Evolutionary conservation across 2,888 invertebrate species (phyloP).

Genomic region (Chrysina gloriosa): DNA sequence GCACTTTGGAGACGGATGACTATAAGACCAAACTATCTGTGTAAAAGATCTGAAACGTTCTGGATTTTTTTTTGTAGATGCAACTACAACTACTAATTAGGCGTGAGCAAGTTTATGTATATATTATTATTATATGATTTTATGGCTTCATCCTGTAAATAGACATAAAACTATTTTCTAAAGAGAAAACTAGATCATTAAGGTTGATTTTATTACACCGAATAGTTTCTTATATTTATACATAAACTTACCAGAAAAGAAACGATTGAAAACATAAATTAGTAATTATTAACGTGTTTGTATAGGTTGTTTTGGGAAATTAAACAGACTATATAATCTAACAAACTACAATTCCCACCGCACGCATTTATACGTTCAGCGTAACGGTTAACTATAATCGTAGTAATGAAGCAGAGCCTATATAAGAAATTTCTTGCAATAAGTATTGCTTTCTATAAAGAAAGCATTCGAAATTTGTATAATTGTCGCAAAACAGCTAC

Average conservation of each 20-base stretch:
- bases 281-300: background rate
- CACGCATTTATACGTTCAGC: background rate
- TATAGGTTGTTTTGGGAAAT: background rate
- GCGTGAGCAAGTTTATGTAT: no score
- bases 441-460: constrained; percentile 28
- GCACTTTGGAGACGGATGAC: background rate
- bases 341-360: background rate
- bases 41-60: no score
- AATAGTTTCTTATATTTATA: no score
- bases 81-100: background rate
- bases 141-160: no score
- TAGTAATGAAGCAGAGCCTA: constrained; percentile 9
- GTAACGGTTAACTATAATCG: constrained; percentile 11
- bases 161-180: no score
- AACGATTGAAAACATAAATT: no score
- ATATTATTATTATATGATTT: no score
- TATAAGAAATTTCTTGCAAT: background rate
- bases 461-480: constrained; percentile 23
- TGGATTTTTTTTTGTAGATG: background rate
- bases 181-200: no score
- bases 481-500: constrained; percentile 10
- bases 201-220: no score
- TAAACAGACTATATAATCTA: background rate
- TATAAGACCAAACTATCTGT: no score
- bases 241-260: no score